Evolutionary conservation across 2,797 vertebrate species (phyloP).

Genomic region (Pelobates cultripes): DNA sequence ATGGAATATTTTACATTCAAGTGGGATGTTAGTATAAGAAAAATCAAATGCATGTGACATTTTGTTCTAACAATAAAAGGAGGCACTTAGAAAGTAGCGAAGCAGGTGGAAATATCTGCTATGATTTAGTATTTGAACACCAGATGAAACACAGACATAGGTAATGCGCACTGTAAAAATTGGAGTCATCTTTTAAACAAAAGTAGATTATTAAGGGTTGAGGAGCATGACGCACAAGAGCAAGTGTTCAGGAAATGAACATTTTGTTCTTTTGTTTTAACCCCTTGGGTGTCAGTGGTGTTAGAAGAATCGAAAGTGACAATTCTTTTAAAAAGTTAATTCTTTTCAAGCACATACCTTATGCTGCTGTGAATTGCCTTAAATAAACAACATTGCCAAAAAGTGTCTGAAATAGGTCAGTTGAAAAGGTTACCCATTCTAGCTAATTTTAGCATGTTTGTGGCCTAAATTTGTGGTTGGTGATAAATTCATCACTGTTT

Average conservation of each 20-base stretch:
- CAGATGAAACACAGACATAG: slow-evolving; percentile 10
- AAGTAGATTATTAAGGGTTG: not conserved
- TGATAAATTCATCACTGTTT: too few relatives aligned
- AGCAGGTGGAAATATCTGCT: not conserved
- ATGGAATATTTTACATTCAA: slow-evolving; percentile 3
- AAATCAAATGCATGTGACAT: slow-evolving; percentile 7
- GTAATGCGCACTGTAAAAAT: not conserved
- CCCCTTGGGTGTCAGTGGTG: not conserved
- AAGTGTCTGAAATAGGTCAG: too few relatives aligned
- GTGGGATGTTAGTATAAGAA: slow-evolving; percentile 11
- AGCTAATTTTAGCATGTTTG: too few relatives aligned
- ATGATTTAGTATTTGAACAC: not conserved
- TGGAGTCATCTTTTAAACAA: not conserved
- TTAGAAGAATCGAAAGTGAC: too few relatives aligned
- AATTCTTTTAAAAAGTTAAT: too few relatives aligned
- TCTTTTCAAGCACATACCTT: too few relatives aligned
- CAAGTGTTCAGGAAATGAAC: not conserved
- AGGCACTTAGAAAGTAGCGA: slow-evolving; percentile 16
- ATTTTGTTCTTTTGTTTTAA: not conserved
- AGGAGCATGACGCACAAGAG: not conserved
- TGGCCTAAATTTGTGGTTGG: too few relatives aligned
- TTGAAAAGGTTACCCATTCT: too few relatives aligned
- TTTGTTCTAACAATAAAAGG: slow-evolving; percentile 6
- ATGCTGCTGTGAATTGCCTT: too few relatives aligned
- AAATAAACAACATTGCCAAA: too few relatives aligned